phyloP scores from a whole-genome alignment of 2,888 invertebrate species.

The Camponotus fellah region DNA sequence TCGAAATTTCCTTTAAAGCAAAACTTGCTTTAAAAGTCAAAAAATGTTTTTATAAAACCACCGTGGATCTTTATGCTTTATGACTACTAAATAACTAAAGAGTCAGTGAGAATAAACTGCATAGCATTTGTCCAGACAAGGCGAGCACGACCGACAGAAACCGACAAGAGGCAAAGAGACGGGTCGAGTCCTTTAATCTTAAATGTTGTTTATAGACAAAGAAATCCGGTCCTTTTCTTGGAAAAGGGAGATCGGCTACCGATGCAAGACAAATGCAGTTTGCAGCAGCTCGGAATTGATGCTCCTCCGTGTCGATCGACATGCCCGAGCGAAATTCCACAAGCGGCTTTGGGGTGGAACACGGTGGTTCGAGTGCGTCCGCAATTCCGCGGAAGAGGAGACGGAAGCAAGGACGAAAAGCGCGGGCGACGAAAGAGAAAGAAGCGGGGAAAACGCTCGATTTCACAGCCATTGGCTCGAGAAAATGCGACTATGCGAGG shows the following conservation, averaged over 20 bases:
- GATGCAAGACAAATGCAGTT: constrained; percentile 24
- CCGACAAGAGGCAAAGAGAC: not conserved
- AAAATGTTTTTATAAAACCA: not conserved
- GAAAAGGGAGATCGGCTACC: not conserved
- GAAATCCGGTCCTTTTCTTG: not conserved
- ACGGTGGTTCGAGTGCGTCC: constrained; percentile 36
- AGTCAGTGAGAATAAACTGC: not conserved
- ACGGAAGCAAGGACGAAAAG: not conserved
- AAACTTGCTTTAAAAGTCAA: not conserved
- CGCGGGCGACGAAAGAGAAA: constrained; percentile 65
- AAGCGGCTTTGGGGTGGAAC: constrained; percentile 21
- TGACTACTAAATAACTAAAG: not conserved
- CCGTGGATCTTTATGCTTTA: not conserved
- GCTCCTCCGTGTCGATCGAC: constrained; percentile 56
- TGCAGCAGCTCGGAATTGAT: constrained; percentile 26
- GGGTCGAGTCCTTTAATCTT: not conserved
- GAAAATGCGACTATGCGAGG: constrained; percentile 69
- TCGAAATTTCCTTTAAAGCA: too few species aligned
- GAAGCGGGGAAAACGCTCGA: constrained; percentile 74
- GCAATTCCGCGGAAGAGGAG: constrained; percentile 58
- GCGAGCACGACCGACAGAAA: not conserved
- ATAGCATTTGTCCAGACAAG: not conserved
- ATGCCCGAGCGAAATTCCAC: constrained; percentile 49
- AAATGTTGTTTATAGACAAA: not conserved
- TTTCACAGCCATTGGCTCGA: constrained; percentile 80